A percentile compares a stretch with the other conserved stretches of the same genome.
Conservation (phyloP, 2,888 invertebrate genomes). For the Uropetala carovei region DNA sequence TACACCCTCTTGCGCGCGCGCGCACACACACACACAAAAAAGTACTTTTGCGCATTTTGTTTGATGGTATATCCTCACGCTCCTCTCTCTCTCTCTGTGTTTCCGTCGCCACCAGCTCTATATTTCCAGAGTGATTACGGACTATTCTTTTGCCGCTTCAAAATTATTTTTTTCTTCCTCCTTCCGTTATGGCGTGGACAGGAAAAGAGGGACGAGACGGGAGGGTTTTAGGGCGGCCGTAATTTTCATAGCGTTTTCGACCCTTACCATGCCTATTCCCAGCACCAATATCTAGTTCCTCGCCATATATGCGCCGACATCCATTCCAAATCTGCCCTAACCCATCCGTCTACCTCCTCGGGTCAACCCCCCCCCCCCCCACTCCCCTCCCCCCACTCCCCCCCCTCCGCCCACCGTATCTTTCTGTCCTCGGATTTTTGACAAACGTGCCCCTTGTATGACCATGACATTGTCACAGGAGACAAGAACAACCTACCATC, state of each 20-base stretch:
- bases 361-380: not conserved
- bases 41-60: constrained; percentile 15
- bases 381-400: not conserved
- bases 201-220: not conserved
- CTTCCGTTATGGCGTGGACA: not conserved
- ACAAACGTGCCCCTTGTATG: constrained; percentile 34
- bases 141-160: constrained; percentile 35
- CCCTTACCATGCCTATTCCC: not conserved
- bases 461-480: not conserved
- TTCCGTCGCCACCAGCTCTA: not conserved
- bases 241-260: constrained; percentile 25
- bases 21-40: not conserved
- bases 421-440: not conserved
- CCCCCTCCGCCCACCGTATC: not conserved
- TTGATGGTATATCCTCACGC: not conserved
- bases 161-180: not conserved
- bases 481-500: not conserved
- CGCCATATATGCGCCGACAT: constrained; percentile 4
- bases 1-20: not conserved
- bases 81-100: not conserved
- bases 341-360: not conserved
- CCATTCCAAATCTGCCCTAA: constrained; percentile 13
- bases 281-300: constrained; percentile 8
- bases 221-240: constrained; percentile 8
- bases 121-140: constrained; percentile 52